A percentile compares a stretch with the other conserved stretches of the same genome.
phyloP scores from a whole-genome alignment of 2,797 vertebrate genomes.

The Acrossocheilus fasciatus region DNA sequence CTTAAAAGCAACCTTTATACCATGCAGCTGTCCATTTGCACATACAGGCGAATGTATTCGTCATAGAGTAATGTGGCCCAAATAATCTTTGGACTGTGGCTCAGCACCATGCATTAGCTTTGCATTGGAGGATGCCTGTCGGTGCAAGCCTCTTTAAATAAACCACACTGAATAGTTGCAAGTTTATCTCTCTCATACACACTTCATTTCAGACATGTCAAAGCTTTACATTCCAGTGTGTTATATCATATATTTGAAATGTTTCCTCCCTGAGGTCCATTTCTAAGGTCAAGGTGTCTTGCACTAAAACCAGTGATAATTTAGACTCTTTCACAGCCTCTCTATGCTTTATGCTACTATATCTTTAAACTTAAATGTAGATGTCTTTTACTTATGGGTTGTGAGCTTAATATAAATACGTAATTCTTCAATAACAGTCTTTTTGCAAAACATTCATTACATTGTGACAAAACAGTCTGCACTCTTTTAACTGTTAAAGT shows the following conservation, averaged over 20 bases:
- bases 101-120: constrained; percentile 19
- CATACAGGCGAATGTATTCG: constrained; percentile 44
- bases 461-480: constrained; percentile 2
- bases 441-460: not conserved
- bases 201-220: constrained; percentile 36
- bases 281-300: not conserved
- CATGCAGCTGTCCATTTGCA: constrained; percentile 28
- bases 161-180: constrained; percentile 25
- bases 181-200: constrained; percentile 39
- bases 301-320: not conserved
- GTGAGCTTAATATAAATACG: not conserved
- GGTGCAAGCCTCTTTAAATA: constrained; percentile 21
- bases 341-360: not conserved
- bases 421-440: not conserved
- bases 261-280: not conserved
- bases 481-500: not conserved
- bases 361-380: not conserved
- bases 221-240: constrained; percentile 16
- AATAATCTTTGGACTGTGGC: not conserved
- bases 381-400: not conserved
- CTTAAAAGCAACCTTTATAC: constrained; percentile 19
- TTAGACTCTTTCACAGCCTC: not conserved
- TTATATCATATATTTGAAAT: not conserved
- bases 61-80: constrained; percentile 41
- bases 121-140: constrained; percentile 23